These are phyloP conservation scores for Haliclystus octoradiatus DNA, from an alignment of 30 jellyfish, hydroid and myxozoan genomes.

Conservation along the genomic window DNA sequence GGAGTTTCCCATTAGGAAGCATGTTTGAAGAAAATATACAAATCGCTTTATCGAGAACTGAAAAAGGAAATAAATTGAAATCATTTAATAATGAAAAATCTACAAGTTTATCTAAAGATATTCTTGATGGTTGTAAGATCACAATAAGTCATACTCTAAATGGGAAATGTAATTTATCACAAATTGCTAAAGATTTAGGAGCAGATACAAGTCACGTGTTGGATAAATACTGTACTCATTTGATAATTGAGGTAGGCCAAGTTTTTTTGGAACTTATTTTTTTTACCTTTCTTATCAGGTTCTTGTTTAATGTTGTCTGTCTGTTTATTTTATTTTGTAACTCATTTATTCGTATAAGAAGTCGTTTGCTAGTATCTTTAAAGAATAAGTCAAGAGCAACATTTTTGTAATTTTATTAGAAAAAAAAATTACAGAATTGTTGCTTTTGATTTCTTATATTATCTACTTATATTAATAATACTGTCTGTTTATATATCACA, in stretches of 20 bases:
- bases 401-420: too few relatives aligned
- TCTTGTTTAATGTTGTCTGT: too few relatives aligned
- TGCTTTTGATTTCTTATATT: too few relatives aligned
- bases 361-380: too few relatives aligned
- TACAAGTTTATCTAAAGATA: neutral
- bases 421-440: too few relatives aligned
- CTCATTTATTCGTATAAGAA: too few relatives aligned
- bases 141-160: constrained; percentile 53
- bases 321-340: too few relatives aligned
- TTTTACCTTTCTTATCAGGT: neutral
- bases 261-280: neutral
- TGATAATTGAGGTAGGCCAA: constrained; percentile 54
- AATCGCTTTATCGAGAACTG: constrained; percentile 30
- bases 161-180: constrained; percentile 42
- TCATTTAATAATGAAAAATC: too few relatives aligned
- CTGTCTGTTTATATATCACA: too few relatives aligned
- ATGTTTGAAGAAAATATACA: constrained; percentile 69
- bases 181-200: constrained; percentile 45
- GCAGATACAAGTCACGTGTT: constrained; percentile 55
- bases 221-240: constrained; percentile 84
- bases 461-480: too few relatives aligned
- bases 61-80: neutral
- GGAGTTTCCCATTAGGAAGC: constrained; percentile 80
- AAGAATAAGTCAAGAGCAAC: too few relatives aligned
- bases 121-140: constrained; percentile 46